A percentile compares a stretch with the other conserved stretches of the same genome.
phyloP scores from a whole-genome alignment of 2,797 vertebrate species.

The Pseudochirops cupreus region DNA sequence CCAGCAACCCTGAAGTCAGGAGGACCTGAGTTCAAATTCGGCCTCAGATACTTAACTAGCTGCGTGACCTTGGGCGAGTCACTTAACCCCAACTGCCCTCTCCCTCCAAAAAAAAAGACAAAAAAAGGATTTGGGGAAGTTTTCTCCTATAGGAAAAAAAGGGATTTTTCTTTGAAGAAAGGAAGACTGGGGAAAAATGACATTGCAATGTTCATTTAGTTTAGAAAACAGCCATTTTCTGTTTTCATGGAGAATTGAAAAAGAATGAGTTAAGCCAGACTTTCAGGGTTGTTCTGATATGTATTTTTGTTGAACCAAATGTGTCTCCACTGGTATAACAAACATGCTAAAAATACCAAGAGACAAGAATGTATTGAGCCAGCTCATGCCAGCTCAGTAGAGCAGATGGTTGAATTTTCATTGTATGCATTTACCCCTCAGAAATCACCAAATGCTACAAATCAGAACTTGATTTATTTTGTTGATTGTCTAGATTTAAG shows the following conservation, averaged over 20 bases:
- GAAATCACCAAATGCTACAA: background rate
- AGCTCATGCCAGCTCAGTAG: background rate
- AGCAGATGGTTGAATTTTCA: background rate
- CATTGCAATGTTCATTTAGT: rapidly evolving
- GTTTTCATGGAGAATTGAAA: background rate
- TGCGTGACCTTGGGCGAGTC: too few species aligned
- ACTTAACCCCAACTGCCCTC: too few species aligned
- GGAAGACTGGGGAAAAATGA: background rate
- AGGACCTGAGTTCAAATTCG: too few species aligned
- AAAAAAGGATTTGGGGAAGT: background rate
- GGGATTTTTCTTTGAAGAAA: background rate
- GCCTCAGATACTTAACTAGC: too few species aligned
- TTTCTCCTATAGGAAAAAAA: background rate
- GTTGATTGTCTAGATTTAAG: background rate
- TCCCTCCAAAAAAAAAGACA: too few species aligned
- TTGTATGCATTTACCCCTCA: background rate
- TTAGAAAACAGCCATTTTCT: background rate
- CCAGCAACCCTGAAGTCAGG: too few species aligned
- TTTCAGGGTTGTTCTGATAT: background rate
- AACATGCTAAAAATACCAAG: background rate
- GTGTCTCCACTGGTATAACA: background rate
- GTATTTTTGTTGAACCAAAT: background rate
- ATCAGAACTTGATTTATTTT: background rate
- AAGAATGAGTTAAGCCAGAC: too few species aligned
- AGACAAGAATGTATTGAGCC: background rate